Percentiles rank a stretch among this genome's conserved stretches.
Evolutionary conservation across 2,797 vertebrate species (phyloP).

Genomic region (Monodelphis domestica): DNA sequence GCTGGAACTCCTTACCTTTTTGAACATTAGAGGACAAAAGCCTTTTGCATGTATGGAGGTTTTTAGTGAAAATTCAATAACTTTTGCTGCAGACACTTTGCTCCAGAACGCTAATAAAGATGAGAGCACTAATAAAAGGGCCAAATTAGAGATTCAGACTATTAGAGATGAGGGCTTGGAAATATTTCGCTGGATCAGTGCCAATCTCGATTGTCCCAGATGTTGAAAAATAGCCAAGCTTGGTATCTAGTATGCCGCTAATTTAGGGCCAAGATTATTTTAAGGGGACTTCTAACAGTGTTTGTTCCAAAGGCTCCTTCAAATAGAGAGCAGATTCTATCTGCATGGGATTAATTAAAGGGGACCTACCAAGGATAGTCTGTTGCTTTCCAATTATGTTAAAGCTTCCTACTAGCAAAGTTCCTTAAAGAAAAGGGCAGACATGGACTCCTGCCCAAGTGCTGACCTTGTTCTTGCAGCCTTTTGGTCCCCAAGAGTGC

Average conservation of each 20-base stretch:
- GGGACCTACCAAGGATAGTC: background rate
- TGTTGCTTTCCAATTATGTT: slow-evolving; percentile 9
- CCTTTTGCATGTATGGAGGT: slow-evolving; percentile 81
- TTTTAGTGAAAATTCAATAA: slow-evolving; percentile 87
- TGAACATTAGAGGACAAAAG: slow-evolving; percentile 85
- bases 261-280: background rate
- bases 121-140: slow-evolving; percentile 73
- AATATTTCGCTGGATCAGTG: slow-evolving; percentile 43
- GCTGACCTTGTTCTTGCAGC: background rate
- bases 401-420: slow-evolving; percentile 47
- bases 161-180: slow-evolving; percentile 48
- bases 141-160: slow-evolving; percentile 46
- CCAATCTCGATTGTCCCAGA: slow-evolving; percentile 45
- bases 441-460: background rate
- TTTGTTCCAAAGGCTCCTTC: background rate
- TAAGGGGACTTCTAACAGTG: slow-evolving; percentile 1
- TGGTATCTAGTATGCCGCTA: background rate
- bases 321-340: accelerated
- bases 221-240: slow-evolving; percentile 14
- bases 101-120: slow-evolving; percentile 83
- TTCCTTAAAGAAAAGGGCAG: background rate
- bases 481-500: background rate
- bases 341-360: background rate
- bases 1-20: slow-evolving; percentile 80
- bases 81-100: slow-evolving; percentile 80